Evolutionary conservation across 2,113 vertebrate species (phyloP), one percentile per base, ranked within the genome.

Genomic region (Strix uralensis): DNA sequence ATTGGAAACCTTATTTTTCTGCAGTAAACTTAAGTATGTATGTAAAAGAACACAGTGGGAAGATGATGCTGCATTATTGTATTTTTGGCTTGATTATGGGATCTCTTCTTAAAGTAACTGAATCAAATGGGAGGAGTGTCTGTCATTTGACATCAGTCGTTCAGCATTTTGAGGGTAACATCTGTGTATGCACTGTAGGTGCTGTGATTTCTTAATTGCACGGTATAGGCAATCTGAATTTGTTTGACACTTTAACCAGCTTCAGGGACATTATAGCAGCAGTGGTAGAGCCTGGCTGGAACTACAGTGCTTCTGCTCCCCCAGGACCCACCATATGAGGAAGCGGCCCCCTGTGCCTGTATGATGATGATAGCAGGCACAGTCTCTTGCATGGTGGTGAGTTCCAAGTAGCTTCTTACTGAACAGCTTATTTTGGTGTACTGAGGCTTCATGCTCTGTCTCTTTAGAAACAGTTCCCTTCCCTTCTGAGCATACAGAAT

Each of bases 381-480:
- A 1, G 34, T 19, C 12, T 71, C 65, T n/a, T 44, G 66, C 18
- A 2, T 23, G 67, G 26, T 26, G 44, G 23, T 25, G 15, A 36
- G 46, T 44, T 58, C 36, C 5, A 14, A 29, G 82, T 17, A 26
- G 13, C 36, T 29, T 14, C 36, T 23, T 30, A 22, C 30, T 15
- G 13, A 36, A 2, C 5, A 9, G 6, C 6, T n/a, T 30, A 0
- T 15, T 67, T 15, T 34, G 52, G 29, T 38, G 57, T 52, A 0
- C 34, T 34, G 54, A 15, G 42, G 9, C 72, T 52, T 77, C 21
- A 0, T 7, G 44, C 61, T 72, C 34, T 29, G 16, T 18, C 51
- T 22, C 32, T 26, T 26, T 2, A n/a, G 54, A 38, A 89, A 11
- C 46, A 20, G 8, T 26, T 83, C 38, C 13, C 14, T 72, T 47